Conservation (phyloP, 35 echinoderm and acorn worm genomes). For the Holothuria glaberrima region DNA sequence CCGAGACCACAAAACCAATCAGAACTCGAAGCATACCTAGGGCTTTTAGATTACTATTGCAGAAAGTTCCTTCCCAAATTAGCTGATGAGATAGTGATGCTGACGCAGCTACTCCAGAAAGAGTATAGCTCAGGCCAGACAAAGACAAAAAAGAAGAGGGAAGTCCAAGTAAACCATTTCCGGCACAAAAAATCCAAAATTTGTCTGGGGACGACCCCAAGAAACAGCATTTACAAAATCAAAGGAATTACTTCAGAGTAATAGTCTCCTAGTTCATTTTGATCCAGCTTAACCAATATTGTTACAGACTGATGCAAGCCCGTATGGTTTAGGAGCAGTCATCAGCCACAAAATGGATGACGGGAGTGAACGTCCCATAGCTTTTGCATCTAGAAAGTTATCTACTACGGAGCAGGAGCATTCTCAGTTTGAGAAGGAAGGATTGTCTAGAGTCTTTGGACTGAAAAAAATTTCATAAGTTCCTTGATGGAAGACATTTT, state of each 20-base stretch:
- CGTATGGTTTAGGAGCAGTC: conserved; percentile 72
- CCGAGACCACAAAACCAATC: background rate
- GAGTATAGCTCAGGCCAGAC: background rate
- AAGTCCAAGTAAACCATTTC: background rate
- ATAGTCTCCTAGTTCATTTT: conserved; percentile 52
- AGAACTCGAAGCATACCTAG: conserved; percentile 6
- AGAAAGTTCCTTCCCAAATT: conserved; percentile 33
- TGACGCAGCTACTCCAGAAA: conserved; percentile 23
- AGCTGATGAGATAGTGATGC: conserved; percentile 8
- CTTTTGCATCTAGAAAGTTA: conserved; percentile 65
- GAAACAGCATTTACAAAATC: conserved; percentile 54
- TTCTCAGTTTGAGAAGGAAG: conserved; percentile 74
- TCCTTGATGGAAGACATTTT: conserved; percentile 63
- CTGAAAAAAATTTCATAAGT: conserved; percentile 70
- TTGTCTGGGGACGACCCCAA: conserved; percentile 27
- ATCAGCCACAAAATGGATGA: conserved; percentile 55
- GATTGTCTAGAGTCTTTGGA: conserved; percentile 57
- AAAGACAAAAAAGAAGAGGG: background rate
- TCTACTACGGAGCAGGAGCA: conserved; percentile 55
- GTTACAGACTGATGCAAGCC: conserved; percentile 57
- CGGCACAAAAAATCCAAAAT: conserved; percentile 24
- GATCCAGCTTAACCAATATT: conserved; percentile 45
- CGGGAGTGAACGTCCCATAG: conserved; percentile 46
- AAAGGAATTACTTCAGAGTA: conserved; percentile 44
- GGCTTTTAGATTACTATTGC: background rate